phyloP scores from a whole-genome alignment of 1,140 invertebrate species.

The Hyposmocoma kahamanoa region DNA sequence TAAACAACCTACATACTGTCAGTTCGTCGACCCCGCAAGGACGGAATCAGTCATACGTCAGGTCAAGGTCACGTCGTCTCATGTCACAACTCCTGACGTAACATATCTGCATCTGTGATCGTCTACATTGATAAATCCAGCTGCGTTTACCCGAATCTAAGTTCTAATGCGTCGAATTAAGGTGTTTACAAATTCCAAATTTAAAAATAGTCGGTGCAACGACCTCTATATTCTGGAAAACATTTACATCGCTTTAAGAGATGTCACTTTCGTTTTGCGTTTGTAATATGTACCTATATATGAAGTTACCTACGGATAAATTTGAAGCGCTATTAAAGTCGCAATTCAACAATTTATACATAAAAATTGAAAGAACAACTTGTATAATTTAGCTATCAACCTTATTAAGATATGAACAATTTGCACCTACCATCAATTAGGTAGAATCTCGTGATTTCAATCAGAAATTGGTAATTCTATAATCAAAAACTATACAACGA shows the following conservation, averaged over 20 bases:
- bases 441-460: conserved; percentile 28
- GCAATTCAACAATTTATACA: too few relatives aligned
- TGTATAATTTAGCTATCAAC: too few relatives aligned
- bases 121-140: conserved; percentile 50
- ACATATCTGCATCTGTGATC: conserved; percentile 64
- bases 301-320: too few relatives aligned
- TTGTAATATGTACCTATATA: too few relatives aligned
- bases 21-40: conserved; percentile 59
- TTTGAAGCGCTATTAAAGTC: too few relatives aligned
- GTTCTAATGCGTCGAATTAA: conserved; percentile 39
- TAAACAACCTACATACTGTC: conserved; percentile 42
- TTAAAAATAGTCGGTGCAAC: conserved; percentile 56
- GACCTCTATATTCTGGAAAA: conserved; percentile 35
- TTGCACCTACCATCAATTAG: too few relatives aligned
- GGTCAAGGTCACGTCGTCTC: conserved; percentile 61
- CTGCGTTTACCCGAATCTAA: conserved; percentile 24
- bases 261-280: conserved; percentile 56
- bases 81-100: conserved; percentile 11
- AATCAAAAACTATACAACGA: conserved; percentile 48
- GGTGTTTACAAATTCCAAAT: conserved; percentile 12
- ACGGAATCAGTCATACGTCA: conserved; percentile 58
- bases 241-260: conserved; percentile 35
- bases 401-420: too few relatives aligned
- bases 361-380: too few relatives aligned
- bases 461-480: conserved; percentile 62